Base-by-base conservation (phyloP, 2,113 vertebrate genomes). In the Platysteira castanea region DNA sequence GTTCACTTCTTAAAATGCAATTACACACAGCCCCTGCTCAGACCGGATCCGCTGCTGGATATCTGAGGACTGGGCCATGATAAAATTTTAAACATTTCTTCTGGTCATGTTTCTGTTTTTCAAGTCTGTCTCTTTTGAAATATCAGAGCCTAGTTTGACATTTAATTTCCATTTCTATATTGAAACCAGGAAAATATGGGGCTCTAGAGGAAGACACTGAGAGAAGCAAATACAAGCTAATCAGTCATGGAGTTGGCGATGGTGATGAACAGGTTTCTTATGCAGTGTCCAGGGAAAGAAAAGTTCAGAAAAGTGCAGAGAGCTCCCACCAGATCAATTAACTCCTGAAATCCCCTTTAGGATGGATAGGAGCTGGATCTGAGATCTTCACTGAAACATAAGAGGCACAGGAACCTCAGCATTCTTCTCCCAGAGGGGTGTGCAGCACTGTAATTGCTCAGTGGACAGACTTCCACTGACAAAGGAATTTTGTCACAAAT, bases 1-100 rank as follows among this genome's bases (percentile, higher is more conserved):
- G 84, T 46, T 95, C 67, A 42, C 87, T 85, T 77, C 89, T 96
- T 89, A 91, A 79, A 96, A 94, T 52, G 88, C 87, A 93, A 81
- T 96, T 86, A 85, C 42, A 24, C 78, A 60, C 53, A 74, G 39
- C 13, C 37, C 12, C 59, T 6, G 64, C 41, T 12, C 35, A 84
- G 63, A 28, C 1, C 7, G 6, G 11, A 68, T 70, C 88, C 13
- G 31, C 52, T 68, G 42, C 19, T 19, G 28, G 39, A 13, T 52
- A 35, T n/a, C 78, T 30, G 35, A 87, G 53, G 54, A 35, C 41
- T 50, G 67, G 53, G 49, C 44, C 67, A 13, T 7, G 9, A 83
- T 49, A 47, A 92, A 53, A 74, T 28, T 84, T 70, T 49, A 56
- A 94, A 75, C n/a, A 69, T 79, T 84, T 93, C 90, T 90, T 87